These are phyloP conservation scores for Peromyscus californicus DNA, from an alignment of 2,113 vertebrate genomes.

Conservation along the genomic window DNA sequence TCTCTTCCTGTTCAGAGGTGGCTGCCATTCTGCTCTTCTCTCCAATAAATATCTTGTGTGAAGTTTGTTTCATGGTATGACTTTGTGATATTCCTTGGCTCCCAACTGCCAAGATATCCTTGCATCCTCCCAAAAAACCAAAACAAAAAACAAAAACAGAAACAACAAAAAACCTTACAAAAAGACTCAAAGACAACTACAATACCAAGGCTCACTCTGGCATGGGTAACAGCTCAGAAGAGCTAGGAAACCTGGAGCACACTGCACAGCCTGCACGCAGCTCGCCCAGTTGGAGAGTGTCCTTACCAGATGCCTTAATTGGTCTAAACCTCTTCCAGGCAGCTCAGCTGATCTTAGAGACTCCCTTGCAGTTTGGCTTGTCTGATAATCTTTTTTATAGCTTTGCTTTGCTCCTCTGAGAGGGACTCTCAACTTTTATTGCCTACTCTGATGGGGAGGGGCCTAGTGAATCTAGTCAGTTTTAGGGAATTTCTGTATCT, in stretches of 20 bases:
- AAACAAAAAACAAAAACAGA: too few relatives aligned
- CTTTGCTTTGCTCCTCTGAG: neutral
- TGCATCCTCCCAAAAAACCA: too few relatives aligned
- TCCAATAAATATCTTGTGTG: too few relatives aligned
- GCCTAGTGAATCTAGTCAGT: neutral
- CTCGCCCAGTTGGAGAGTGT: neutral
- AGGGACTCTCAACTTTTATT: neutral
- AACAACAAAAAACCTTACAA: too few relatives aligned
- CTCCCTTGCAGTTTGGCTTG: neutral
- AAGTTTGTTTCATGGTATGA: too few relatives aligned
- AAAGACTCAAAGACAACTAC: neutral
- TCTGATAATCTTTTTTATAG: neutral
- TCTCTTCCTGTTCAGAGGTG: too few relatives aligned
- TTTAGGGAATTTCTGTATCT: neutral
- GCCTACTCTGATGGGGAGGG: neutral
- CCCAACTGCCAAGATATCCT: too few relatives aligned
- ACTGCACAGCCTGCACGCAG: neutral
- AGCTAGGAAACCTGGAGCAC: neutral
- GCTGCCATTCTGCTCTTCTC: too few relatives aligned
- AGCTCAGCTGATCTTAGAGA: neutral
- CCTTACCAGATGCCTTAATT: neutral
- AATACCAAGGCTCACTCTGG: neutral
- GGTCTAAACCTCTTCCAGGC: neutral
- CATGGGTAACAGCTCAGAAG: neutral
- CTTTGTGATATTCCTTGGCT: too few relatives aligned